phyloP scores from a whole-genome alignment of 2,888 invertebrate species.

The Drosophila neutralis region DNA sequence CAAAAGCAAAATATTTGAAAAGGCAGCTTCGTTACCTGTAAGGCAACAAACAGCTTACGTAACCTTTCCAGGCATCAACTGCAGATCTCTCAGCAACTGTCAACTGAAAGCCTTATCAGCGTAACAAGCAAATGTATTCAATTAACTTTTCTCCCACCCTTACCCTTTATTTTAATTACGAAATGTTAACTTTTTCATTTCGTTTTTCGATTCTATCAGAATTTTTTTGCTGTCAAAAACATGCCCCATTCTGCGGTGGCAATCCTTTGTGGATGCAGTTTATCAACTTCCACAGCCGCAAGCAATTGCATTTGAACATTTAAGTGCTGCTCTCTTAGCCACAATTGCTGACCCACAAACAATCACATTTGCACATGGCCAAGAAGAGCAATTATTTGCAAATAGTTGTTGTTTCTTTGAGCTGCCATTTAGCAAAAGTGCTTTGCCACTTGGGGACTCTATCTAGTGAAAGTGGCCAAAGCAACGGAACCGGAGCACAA shows the following conservation, averaged over 20 bases:
- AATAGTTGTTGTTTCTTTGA: slow-evolving; percentile 40
- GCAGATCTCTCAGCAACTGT: not conserved
- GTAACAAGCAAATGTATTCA: slow-evolving; percentile 21
- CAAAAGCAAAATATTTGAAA: not conserved
- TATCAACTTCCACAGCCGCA: slow-evolving; percentile 44
- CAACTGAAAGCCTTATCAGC: slow-evolving; percentile 10
- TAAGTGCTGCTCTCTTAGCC: slow-evolving; percentile 36
- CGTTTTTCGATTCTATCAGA: not conserved
- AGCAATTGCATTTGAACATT: slow-evolving; percentile 60
- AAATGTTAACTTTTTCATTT: slow-evolving; percentile 11
- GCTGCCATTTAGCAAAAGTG: slow-evolving; percentile 65
- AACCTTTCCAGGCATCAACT: not conserved
- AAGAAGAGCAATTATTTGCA: slow-evolving; percentile 52
- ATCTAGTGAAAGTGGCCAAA: slow-evolving; percentile 35
- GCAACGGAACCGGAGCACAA: slow-evolving; percentile 23
- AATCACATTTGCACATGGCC: slow-evolving; percentile 13
- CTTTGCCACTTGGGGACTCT: slow-evolving; percentile 43
- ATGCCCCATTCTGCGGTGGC: not conserved
- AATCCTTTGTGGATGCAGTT: slow-evolving; percentile 27
- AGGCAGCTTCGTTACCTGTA: not conserved
- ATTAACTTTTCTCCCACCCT: slow-evolving; percentile 12
- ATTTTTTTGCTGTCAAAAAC: not conserved
- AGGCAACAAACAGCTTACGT: not conserved
- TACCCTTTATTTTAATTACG: not conserved
- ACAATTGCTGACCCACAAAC: slow-evolving; percentile 33